phyloP scores from a whole-genome alignment of 2,113 vertebrate species.

The Corynorhinus townsendii region DNA sequence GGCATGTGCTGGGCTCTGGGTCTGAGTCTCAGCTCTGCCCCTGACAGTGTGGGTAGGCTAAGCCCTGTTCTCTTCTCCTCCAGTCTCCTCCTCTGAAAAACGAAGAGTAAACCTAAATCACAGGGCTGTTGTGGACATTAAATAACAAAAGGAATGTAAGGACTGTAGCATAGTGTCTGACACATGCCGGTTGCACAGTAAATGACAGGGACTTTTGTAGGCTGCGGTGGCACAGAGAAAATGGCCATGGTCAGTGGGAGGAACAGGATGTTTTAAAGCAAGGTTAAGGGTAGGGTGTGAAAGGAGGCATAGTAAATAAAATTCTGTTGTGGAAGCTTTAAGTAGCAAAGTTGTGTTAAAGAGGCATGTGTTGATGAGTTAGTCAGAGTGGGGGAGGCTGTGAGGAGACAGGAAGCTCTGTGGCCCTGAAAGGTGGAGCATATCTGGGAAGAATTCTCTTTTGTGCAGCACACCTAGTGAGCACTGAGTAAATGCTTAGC shows the following conservation, averaged over 20 bases:
- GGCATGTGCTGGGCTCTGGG: not conserved
- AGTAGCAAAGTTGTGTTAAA: not conserved
- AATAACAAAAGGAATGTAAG: not conserved
- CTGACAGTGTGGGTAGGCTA: not conserved
- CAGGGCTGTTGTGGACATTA: not conserved
- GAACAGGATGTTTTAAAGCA: not conserved
- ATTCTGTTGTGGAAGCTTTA: not conserved
- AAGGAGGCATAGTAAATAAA: not conserved
- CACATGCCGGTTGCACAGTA: not conserved
- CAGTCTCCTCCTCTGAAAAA: not conserved
- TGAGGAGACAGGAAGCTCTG: not conserved
- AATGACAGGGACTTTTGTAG: not conserved
- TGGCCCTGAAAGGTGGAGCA: not conserved
- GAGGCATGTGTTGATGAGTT: not conserved
- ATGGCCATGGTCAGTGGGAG: not conserved
- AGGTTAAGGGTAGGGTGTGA: not conserved
- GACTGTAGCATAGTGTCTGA: not conserved
- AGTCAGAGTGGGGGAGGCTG: not conserved
- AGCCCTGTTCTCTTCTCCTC: not conserved
- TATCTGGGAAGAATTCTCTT: not conserved
- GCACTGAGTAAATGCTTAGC: not conserved
- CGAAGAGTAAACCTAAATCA: not conserved
- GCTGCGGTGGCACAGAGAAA: not conserved
- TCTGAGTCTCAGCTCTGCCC: not conserved
- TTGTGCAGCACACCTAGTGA: not conserved